These are phyloP conservation scores for Andrena bucephala DNA, from an alignment of 2,888 invertebrate genomes.

Conservation along the genomic window DNA sequence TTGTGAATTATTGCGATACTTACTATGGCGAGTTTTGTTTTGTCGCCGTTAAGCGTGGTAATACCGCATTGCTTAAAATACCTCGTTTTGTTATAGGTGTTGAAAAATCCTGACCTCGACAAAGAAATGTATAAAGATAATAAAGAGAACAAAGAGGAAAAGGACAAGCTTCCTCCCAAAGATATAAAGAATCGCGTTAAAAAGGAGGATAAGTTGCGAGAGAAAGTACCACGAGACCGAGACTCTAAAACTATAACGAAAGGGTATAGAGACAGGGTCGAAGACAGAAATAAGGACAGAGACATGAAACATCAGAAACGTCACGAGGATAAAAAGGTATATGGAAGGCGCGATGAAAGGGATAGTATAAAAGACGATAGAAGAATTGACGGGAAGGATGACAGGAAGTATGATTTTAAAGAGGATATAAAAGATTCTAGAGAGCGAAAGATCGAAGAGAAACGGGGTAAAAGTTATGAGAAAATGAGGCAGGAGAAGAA, in stretches of 20 bases:
- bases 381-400: slow-evolving; percentile 81
- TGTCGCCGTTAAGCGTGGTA: slow-evolving; percentile 1
- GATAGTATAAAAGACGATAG: slow-evolving; percentile 83
- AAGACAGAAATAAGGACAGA: slow-evolving; percentile 84
- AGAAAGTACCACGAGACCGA: slow-evolving; percentile 80
- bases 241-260: slow-evolving; percentile 86
- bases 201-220: slow-evolving; percentile 81
- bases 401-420: slow-evolving; percentile 81
- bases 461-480: slow-evolving; percentile 84
- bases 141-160: slow-evolving; percentile 83
- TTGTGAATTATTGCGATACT: slow-evolving; percentile 34
- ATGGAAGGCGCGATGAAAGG: slow-evolving; percentile 83
- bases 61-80: slow-evolving; percentile 35
- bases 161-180: slow-evolving; percentile 79
- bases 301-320: slow-evolving; percentile 82
- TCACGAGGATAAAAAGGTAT: slow-evolving; percentile 82
- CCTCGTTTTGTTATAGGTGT: slow-evolving; percentile 74
- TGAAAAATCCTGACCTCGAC: slow-evolving; percentile 82
- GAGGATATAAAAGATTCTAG: slow-evolving; percentile 74
- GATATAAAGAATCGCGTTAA: slow-evolving; percentile 82
- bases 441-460: slow-evolving; percentile 83
- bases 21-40: neutral
- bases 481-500: slow-evolving; percentile 84
- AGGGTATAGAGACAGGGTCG: slow-evolving; percentile 84
- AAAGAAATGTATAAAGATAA: slow-evolving; percentile 80